These are phyloP conservation scores for Harpagifer antarcticus DNA, from an alignment of 2,797 vertebrate genomes.

Conservation along the genomic window DNA sequence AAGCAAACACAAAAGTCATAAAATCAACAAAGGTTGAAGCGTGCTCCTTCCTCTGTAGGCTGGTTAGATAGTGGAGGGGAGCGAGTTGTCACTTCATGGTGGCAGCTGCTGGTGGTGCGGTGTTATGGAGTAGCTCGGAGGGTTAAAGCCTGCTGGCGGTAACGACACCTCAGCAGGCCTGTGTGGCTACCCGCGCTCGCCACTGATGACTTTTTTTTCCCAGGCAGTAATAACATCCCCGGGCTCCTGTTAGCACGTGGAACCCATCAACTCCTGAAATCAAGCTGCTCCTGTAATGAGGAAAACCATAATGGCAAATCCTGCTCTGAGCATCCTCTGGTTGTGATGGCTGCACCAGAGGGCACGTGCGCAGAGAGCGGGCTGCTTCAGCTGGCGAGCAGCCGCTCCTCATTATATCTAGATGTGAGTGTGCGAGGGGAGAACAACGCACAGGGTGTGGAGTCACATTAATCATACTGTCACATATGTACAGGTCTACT, in stretches of 20 bases:
- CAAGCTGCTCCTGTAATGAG: slow-evolving; percentile 78
- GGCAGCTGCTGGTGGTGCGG: slow-evolving; percentile 42
- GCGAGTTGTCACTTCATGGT: slow-evolving; percentile 33
- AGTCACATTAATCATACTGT: slow-evolving; percentile 72
- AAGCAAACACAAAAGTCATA: no score
- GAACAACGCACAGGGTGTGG: slow-evolving; percentile 53
- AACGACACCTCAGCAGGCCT: slow-evolving; percentile 56
- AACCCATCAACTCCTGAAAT: slow-evolving; percentile 61
- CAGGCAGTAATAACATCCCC: slow-evolving; percentile 44
- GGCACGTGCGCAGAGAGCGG: slow-evolving; percentile 40
- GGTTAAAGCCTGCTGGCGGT: slow-evolving; percentile 57
- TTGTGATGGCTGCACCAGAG: slow-evolving; percentile 57
- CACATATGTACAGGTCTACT: slow-evolving; percentile 57
- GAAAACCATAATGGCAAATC: slow-evolving; percentile 68
- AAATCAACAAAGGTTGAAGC: no score
- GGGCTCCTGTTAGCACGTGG: slow-evolving; percentile 34
- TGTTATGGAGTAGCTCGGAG: slow-evolving; percentile 50
- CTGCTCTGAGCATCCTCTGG: slow-evolving; percentile 54
- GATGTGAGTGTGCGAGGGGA: slow-evolving; percentile 60
- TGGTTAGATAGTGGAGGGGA: slow-evolving; percentile 27
- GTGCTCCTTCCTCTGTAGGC: slow-evolving; percentile 3
- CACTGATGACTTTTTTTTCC: slow-evolving; percentile 48
- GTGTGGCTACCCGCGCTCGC: not conserved
- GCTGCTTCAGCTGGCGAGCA: slow-evolving; percentile 51
- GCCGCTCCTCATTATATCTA: slow-evolving; percentile 76